Conservation (phyloP, 1,140 invertebrate species). For the Drosophila eugracilis region DNA sequence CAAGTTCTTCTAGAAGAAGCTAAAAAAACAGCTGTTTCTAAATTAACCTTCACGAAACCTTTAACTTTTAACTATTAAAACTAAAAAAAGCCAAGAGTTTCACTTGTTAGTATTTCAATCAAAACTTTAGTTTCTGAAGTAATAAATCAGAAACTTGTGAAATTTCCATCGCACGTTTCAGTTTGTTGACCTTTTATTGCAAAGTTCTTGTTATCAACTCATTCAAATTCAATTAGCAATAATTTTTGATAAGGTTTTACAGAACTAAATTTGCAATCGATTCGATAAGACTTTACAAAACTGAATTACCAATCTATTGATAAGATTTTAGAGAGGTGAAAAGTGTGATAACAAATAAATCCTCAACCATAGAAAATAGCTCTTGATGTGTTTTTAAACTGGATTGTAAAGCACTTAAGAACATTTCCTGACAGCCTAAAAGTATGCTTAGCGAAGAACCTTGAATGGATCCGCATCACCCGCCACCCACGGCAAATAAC, state of each 20-base stretch:
- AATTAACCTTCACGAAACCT: too few relatives aligned
- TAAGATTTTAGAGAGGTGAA: slow-evolving; percentile 12
- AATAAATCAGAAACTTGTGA: too few relatives aligned
- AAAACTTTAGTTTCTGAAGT: too few relatives aligned
- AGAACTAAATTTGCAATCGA: slow-evolving; percentile 29
- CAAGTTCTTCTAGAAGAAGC: too few relatives aligned
- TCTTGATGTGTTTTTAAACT: background rate
- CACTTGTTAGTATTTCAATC: too few relatives aligned
- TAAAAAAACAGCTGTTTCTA: too few relatives aligned
- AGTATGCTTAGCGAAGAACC: slow-evolving; percentile 52
- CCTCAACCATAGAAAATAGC: too few relatives aligned
- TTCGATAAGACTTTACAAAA: slow-evolving; percentile 23
- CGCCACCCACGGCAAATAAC: background rate
- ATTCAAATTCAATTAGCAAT: slow-evolving; percentile 61
- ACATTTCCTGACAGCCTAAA: slow-evolving; percentile 43
- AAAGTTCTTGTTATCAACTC: slow-evolving; percentile 20
- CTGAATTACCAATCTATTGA: slow-evolving; percentile 43
- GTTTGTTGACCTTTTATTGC: slow-evolving; percentile 23
- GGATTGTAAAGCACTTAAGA: background rate
- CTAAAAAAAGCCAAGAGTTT: too few relatives aligned
- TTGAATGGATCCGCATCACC: slow-evolving; percentile 1
- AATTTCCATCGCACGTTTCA: too few relatives aligned
- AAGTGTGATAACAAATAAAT: slow-evolving; percentile 7
- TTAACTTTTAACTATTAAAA: too few relatives aligned
- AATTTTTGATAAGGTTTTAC: slow-evolving; percentile 23